Conservation (phyloP, 2,888 invertebrate genomes). For the Trichopria drosophilae region DNA sequence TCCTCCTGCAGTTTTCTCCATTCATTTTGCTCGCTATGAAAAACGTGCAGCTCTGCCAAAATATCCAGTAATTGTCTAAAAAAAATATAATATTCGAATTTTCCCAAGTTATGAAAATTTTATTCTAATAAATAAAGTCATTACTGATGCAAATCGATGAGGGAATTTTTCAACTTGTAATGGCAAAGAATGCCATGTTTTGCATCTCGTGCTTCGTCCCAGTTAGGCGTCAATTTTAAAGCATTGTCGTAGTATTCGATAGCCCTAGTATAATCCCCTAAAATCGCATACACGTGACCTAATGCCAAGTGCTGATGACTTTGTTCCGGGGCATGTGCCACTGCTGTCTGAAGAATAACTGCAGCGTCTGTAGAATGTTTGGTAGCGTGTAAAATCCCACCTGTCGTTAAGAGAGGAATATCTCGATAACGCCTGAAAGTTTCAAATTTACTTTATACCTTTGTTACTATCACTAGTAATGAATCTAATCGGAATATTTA, state of each 20-base stretch:
- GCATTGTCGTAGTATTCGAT: slow-evolving; percentile 69
- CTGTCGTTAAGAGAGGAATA: slow-evolving; percentile 73
- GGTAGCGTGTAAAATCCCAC: slow-evolving; percentile 72
- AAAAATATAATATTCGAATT: slow-evolving; percentile 10
- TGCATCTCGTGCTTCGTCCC: slow-evolving; percentile 66
- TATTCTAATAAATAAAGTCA: slow-evolving; percentile 49
- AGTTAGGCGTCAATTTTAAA: slow-evolving; percentile 66
- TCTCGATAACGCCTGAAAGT: slow-evolving; percentile 70
- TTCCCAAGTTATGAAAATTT: no score
- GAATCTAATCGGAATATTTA: slow-evolving; percentile 46
- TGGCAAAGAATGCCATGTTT: slow-evolving; percentile 72
- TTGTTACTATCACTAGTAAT: no score
- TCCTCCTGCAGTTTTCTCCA: slow-evolving; percentile 66
- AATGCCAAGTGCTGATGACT: slow-evolving; percentile 69
- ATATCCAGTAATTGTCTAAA: slow-evolving; percentile 66
- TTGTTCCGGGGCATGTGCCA: slow-evolving; percentile 70
- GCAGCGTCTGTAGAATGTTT: slow-evolving; percentile 72
- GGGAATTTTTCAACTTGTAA: slow-evolving; percentile 65
- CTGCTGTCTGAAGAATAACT: slow-evolving; percentile 71
- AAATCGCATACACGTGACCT: slow-evolving; percentile 73
- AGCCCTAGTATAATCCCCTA: slow-evolving; percentile 73
- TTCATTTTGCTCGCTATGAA: slow-evolving; percentile 66
- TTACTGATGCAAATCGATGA: slow-evolving; percentile 70
- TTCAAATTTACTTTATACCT: not conserved
- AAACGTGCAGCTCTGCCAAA: slow-evolving; percentile 66